Conservation (phyloP, 30 jellyfish, hydroid and myxozoan genomes). For the Rhopilema esculentum region DNA sequence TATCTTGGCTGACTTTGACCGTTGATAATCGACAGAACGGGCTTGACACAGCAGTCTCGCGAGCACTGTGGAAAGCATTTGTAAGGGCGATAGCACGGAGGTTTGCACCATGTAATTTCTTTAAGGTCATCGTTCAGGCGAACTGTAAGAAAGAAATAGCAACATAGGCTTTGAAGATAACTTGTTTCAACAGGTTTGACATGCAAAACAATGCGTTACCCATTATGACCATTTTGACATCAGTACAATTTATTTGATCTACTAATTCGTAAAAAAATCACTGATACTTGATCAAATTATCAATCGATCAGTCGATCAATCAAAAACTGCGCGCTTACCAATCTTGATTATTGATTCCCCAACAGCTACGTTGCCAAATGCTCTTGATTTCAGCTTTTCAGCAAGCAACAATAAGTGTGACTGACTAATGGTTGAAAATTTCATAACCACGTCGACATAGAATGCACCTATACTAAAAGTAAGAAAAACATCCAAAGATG, state of each 20-base stretch:
- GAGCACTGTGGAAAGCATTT: slow-evolving; percentile 43
- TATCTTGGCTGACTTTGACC: neutral
- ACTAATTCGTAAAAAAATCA: no score
- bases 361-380: slow-evolving; percentile 2
- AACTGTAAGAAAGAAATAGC: slow-evolving; percentile 1
- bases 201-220: no score
- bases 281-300: no score
- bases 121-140: slow-evolving; percentile 29
- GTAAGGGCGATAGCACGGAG: slow-evolving; percentile 33
- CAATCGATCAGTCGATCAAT: neutral
- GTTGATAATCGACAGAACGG: neutral
- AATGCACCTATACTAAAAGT: neutral
- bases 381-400: slow-evolving; percentile 16
- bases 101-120: slow-evolving; percentile 25
- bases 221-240: no score
- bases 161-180: no score
- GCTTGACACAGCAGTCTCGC: slow-evolving; percentile 32
- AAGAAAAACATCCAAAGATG: no score
- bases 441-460: slow-evolving; percentile 20
- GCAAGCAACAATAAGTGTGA: slow-evolving; percentile 40
- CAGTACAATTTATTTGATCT: no score
- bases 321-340: slow-evolving; percentile 23
- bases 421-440: slow-evolving; percentile 11
- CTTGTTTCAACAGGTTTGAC: no score
- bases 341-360: slow-evolving; percentile 9